A percentile compares a stretch with the other conserved stretches of the same genome.
phyloP scores from a whole-genome alignment of 2,797 vertebrate genomes.

The Zalophus californianus region DNA sequence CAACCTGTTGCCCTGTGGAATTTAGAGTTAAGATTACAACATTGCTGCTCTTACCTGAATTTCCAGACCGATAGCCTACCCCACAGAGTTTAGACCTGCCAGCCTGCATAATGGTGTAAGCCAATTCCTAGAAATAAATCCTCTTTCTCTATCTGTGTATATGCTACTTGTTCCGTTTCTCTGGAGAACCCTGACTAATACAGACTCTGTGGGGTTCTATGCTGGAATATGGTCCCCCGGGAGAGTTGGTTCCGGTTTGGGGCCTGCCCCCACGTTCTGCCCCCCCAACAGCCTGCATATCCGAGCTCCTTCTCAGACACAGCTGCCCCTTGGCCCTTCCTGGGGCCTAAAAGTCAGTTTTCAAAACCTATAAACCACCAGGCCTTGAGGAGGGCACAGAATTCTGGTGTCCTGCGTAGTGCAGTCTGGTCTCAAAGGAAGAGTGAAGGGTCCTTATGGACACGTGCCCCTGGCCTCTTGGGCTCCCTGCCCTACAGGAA shows the following conservation, averaged over 20 bases:
- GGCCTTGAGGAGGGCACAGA: too few species aligned
- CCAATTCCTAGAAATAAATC: not conserved
- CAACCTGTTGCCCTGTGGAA: not conserved
- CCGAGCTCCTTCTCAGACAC: not conserved
- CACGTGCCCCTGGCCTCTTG: not conserved
- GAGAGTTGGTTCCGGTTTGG: not conserved
- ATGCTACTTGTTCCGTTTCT: not conserved
- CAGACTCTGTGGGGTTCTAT: not conserved
- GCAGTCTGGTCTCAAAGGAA: too few species aligned
- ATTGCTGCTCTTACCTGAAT: not conserved
- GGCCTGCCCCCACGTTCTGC: not conserved
- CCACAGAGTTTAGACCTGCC: not conserved
- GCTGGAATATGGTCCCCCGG: not conserved
- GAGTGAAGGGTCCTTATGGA: accelerated
- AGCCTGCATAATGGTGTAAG: too few species aligned
- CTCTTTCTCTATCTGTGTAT: not conserved
- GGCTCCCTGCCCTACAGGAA: not conserved
- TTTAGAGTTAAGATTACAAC: not conserved
- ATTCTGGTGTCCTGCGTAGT: not conserved
- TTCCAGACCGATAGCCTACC: not conserved
- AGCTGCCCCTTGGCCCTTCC: not conserved
- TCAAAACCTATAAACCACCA: not conserved
- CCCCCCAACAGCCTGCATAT: too few species aligned
- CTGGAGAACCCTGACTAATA: not conserved
- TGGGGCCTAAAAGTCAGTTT: not conserved